Evolutionary conservation across 2,113 vertebrate species (phyloP).

Genomic region (Triplophysa rosa): DNA sequence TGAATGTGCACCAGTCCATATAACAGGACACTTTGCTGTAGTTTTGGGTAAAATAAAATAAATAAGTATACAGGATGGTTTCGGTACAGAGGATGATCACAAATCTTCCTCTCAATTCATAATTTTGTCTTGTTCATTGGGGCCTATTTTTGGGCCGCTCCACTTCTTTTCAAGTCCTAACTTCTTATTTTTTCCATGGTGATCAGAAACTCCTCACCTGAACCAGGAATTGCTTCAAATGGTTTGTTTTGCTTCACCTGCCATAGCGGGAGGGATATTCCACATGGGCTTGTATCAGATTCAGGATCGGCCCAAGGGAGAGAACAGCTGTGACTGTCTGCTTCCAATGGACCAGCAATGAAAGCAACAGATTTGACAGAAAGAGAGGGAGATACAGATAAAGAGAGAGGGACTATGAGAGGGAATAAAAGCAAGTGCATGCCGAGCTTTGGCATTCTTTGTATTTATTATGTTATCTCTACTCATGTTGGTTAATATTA

Average conservation of each 20-base stretch:
- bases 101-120: too few relatives aligned
- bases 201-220: neutral
- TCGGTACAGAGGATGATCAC: too few relatives aligned
- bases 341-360: slow-evolving; percentile 24
- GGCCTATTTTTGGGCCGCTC: neutral
- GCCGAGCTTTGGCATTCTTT: neutral
- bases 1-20: too few relatives aligned
- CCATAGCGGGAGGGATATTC: neutral
- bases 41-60: too few relatives aligned
- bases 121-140: neutral
- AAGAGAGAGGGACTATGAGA: neutral
- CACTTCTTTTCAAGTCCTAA: neutral
- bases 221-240: neutral
- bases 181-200: neutral
- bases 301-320: neutral
- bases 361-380: neutral
- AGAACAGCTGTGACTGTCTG: slow-evolving; percentile 19
- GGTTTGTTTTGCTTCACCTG: slow-evolving; percentile 16
- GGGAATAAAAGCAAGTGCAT: neutral
- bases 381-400: neutral
- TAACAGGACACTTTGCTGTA: too few relatives aligned
- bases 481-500: neutral
- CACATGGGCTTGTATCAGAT: slow-evolving; percentile 12
- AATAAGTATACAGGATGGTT: too few relatives aligned
- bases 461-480: slow-evolving; percentile 5